Base-by-base conservation (phyloP, 2,888 invertebrate genomes). In the Cheilosia urbana region DNA sequence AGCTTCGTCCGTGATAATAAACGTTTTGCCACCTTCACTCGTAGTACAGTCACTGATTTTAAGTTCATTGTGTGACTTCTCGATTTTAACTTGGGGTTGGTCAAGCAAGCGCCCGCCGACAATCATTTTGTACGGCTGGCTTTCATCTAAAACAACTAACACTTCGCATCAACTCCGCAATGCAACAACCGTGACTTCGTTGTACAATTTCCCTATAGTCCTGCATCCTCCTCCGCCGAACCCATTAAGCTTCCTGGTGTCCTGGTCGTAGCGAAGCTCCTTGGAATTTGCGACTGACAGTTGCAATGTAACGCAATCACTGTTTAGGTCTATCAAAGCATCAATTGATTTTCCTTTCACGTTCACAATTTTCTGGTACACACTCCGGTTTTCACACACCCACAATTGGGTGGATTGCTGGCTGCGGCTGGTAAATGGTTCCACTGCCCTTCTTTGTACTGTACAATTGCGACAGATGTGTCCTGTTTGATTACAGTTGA, bases 271-370 rank as follows among this genome's bases (percentile, higher is more conserved):
- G 27, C 13, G 40, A 17, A 63, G 49, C 13, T 47, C 21, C 2
- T 62, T 63, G 55, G 15, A 37, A 4, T 51, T 34, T 27, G 63
- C 73, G 5, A 55, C 73, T 30, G 73, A 73, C 24, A 45, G 55
- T 42, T 34, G 55, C 19, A 73, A 15, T 2, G 77, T 77, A 2
- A 77, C 69, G 11, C 68, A 68, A 9, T 77, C 77, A 13, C 45
- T 77, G 21, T 55, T 34, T 9, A 73, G 19, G 17, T 47, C 65
- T 9, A 75, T 37, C 30, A 62, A 69, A 5, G 37, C 45, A 2
- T 53, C 19, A 4, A 76, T 30, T 13, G 49, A 15, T 11, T 55
- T 27, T 13, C 49, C 63, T 27, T 78, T 78, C 17, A 71, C 49
- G 13, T 40, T n/a, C 19, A 40, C 60, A 34, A 17, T 34, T 24